Evolutionary conservation across 2,797 vertebrate species (phyloP), one percentile per base, ranked within the genome.

Genomic region (Peromyscus melanophrys): DNA sequence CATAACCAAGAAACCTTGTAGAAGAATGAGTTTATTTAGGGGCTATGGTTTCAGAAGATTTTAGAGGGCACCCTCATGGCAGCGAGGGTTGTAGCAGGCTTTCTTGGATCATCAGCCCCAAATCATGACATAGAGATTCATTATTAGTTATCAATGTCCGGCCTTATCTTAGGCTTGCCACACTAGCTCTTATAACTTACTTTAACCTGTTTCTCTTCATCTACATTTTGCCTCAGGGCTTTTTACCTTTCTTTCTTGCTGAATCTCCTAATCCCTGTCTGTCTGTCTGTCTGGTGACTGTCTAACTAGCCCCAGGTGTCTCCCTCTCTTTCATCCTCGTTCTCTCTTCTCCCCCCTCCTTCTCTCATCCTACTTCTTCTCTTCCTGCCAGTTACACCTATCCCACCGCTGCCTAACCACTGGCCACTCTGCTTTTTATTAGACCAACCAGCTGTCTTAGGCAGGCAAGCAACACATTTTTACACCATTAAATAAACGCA

Each of bases 371-470:
- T 40, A 40, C n/a, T 73, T 73, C 11, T 40, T 40, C 37, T 73
- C 71, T 40, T 21, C 1, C 37, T 8, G 21, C 4, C 9, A n/a
- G 6, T 29, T 6, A 34, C 16, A 1, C 6, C 6, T n/a, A n/a
- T n/a, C 14, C 16, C 2, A 17, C 34, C 16, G n/a, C 34, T 69
- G 67, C 13, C 67, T n/a, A 19, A 34, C 67, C n/a, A 69, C 17
- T n/a, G 67, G 34, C 14, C 65, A 67, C 34, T 67, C 13, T 34
- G 29, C 65, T 67, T 67, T 67, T 67, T 14, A 69, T 19, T 69
- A n/a, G 6, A 69, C 34, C 29, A 69, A 9, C 19, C 37, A 75
- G 10, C 2, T 27, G 4, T 16, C 4, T 12, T 75, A 25, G 4
- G 23, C 10, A 73, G 37, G 21, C 23, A 75, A 43, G 4, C 4